A percentile compares a stretch with the other conserved stretches of the same genome.
Conservation (phyloP, 37 sponge, comb jelly and placozoan species). For the Spongia lamella region DNA sequence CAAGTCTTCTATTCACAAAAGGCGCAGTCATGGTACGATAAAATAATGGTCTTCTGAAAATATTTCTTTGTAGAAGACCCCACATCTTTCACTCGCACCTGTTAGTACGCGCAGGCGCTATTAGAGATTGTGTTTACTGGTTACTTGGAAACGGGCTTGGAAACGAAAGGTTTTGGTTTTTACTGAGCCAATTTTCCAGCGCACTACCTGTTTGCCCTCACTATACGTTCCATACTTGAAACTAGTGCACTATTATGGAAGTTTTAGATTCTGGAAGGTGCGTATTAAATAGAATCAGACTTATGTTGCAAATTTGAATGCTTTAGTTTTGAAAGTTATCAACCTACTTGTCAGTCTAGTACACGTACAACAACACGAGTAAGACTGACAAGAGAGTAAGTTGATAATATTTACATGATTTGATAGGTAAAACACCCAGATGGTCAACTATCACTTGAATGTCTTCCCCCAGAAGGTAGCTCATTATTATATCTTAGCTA, state of each 20-base stretch:
- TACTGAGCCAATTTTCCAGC: background rate
- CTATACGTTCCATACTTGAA: too few relatives aligned
- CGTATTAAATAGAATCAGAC: background rate
- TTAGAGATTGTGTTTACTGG: too few relatives aligned
- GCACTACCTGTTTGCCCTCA: too few relatives aligned
- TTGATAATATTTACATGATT: too few relatives aligned
- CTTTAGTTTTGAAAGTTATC: constrained; percentile 11
- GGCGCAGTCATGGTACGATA: background rate
- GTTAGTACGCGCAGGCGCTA: too few relatives aligned
- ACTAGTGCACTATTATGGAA: constrained; percentile 12
- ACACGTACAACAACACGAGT: background rate
- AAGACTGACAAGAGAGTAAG: too few relatives aligned
- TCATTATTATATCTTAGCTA: too few relatives aligned
- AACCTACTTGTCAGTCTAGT: background rate
- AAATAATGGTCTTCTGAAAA: too few relatives aligned
- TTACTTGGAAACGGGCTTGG: background rate
- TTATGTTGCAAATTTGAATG: background rate
- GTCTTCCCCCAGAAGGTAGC: too few relatives aligned
- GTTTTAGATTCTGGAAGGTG: constrained; percentile 27
- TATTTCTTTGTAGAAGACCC: too few relatives aligned
- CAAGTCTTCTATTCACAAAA: constrained; percentile 6
- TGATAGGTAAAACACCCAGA: too few relatives aligned
- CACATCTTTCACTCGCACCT: background rate
- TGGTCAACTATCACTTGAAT: too few relatives aligned
- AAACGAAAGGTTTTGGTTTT: constrained; percentile 6